Percentiles rank a stretch among this genome's conserved stretches.
These are phyloP conservation scores for Hydrophis major DNA, from an alignment of 2,797 vertebrate species.

Conservation along the genomic window DNA sequence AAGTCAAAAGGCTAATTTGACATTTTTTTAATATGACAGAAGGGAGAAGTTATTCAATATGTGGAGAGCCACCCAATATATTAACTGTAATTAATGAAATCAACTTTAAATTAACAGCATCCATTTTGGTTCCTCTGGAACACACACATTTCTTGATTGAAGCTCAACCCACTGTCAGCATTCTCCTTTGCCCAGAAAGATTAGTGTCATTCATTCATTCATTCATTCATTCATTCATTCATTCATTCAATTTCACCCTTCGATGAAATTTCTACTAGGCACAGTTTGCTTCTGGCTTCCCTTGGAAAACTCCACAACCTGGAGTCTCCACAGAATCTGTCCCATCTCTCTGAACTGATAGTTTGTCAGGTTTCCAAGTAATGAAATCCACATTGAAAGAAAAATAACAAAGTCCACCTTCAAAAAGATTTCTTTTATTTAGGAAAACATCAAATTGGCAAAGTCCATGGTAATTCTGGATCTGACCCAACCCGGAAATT, in stretches of 20 bases:
- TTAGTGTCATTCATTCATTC: neutral
- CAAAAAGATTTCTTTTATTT: too few relatives aligned
- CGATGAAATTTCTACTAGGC: neutral
- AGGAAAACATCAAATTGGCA: too few relatives aligned
- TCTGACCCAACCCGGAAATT: too few relatives aligned
- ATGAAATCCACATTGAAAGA: too few relatives aligned
- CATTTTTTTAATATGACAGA: neutral
- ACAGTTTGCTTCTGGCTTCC: neutral
- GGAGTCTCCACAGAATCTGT: neutral
- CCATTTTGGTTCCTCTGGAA: neutral
- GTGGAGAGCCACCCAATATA: neutral
- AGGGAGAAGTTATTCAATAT: neutral
- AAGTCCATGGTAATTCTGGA: too few relatives aligned
- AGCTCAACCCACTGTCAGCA: neutral
- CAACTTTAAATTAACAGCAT: neutral
- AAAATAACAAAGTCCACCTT: too few relatives aligned
- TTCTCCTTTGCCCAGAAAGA: neutral
- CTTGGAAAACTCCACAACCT: neutral
- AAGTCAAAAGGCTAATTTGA: neutral
- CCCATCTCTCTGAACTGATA: neutral
- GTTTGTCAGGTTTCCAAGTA: too few relatives aligned
- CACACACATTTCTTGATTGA: neutral
- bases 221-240: neutral
- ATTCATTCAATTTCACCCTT: neutral
- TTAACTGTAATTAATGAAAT: neutral